These are phyloP conservation scores for Drosophila cardini DNA, from an alignment of 1,140 invertebrate species.

Conservation along the genomic window DNA sequence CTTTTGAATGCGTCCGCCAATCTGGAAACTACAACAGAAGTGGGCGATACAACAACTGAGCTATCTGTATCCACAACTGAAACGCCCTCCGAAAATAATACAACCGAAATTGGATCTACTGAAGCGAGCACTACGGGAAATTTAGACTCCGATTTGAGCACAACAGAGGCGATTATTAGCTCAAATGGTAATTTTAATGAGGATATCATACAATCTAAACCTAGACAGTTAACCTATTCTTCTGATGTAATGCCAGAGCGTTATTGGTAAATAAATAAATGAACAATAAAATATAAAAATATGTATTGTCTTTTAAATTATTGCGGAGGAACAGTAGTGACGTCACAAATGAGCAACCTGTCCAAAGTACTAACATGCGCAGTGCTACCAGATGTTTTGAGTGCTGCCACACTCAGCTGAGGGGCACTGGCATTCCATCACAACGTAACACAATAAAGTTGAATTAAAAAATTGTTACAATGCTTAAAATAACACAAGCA, in stretches of 20 bases:
- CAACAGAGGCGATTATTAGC: constrained; percentile 17
- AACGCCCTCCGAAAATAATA: not conserved
- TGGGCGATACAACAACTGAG: not conserved
- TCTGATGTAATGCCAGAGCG: constrained; percentile 69
- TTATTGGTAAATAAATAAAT: constrained; percentile 23
- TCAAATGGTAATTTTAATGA: constrained; percentile 18
- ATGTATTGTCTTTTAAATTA: not conserved
- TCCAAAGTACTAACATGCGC: not conserved
- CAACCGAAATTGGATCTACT: not conserved
- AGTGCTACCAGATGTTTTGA: not conserved
- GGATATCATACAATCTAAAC: constrained; percentile 40
- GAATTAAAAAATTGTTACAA: constrained; percentile 33
- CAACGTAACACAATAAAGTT: constrained; percentile 19
- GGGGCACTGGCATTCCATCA: not conserved
- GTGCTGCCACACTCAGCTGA: not conserved
- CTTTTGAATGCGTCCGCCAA: not conserved
- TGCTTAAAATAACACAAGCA: constrained; percentile 59
- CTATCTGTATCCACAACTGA: not conserved
- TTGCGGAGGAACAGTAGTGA: not conserved
- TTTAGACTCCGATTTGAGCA: constrained; percentile 3
- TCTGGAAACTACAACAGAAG: not conserved
- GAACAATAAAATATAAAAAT: not conserved
- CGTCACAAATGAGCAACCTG: constrained; percentile 2
- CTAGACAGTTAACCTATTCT: constrained; percentile 49
- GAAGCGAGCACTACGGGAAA: constrained; percentile 8